Base-by-base conservation (phyloP, 92 coral and sea anemone genomes). In the Anthopleura xanthogrammica region DNA sequence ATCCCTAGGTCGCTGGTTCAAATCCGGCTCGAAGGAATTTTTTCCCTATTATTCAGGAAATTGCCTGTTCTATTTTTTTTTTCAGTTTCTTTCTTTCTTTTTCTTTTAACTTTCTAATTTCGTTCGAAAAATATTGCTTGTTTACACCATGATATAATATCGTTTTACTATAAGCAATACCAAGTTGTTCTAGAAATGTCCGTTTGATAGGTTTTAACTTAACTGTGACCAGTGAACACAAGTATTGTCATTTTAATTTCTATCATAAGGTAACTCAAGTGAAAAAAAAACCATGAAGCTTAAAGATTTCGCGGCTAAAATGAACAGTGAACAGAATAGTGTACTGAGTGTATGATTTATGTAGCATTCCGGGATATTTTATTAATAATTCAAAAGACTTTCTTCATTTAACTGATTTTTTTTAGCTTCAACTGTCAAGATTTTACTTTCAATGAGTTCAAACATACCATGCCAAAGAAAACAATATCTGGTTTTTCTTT, bases 1-100 rank as follows among this genome's bases (percentile, higher is more conserved):
- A 86, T 86, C 89, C 89, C 83, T 88, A 88, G 91, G 91, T 88
- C 91, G 91, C 91, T 88, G 91, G 91, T 88, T 88, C 88, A 79
- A 88, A 88, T 88, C 91, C 91, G 91, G 91, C 91, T 88, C 88
- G 91, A 85, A 85, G 91, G 87, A 87, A 66, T 62, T 62, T 22
- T 60, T 60, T 16, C 19, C n/a, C 5, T 14, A 2, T 17, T 60
- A 4, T 60, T 16, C 20, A 16, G 6, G 5, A 4, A 5, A 9
- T 60, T 60, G 3, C 64, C n/a, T 29, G 16, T 58, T 16, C n/a
- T 60, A 9, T 20, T 60, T 29, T 29, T 0, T 62, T 62, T 19
- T 11, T 7, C 11, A 7, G 2, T 62, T 17, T 60, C 24, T 19
- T 19, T 60, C 3, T 60, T 60, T 60, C 5, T 17, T 17, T 60